A percentile compares a stretch with the other conserved stretches of the same genome.
Evolutionary conservation across 2,113 vertebrate species (phyloP).

Genomic region (Nothocercus julius): DNA sequence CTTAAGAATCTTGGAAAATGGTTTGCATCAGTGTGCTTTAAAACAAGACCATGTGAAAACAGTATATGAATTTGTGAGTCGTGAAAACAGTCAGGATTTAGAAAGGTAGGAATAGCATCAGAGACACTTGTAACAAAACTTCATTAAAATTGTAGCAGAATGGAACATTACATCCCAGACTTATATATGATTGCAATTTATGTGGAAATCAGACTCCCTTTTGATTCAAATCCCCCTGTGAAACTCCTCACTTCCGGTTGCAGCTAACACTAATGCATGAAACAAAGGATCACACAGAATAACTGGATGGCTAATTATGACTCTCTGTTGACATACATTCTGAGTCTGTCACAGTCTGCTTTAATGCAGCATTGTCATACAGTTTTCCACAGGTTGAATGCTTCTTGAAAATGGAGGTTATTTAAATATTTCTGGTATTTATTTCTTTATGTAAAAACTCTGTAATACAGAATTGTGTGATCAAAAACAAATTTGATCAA

Average conservation of each 20-base stretch:
- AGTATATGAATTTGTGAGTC: background rate
- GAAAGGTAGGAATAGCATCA: background rate
- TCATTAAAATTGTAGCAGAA: background rate
- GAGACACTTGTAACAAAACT: background rate
- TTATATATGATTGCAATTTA: background rate
- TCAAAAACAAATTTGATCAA: background rate
- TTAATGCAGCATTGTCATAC: background rate
- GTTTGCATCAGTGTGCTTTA: background rate
- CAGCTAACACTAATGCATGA: background rate
- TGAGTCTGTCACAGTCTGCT: background rate
- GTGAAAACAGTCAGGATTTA: background rate
- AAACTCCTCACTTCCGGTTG: background rate
- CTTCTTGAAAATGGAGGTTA: background rate
- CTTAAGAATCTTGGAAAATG: background rate
- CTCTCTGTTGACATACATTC: background rate
- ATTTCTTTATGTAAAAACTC: background rate
- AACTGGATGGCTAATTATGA: background rate
- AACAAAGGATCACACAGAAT: background rate
- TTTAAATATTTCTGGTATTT: background rate
- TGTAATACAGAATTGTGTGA: accelerated
- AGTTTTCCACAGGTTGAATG: background rate
- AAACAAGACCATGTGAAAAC: background rate
- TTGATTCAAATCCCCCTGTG: background rate
- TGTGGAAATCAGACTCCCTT: background rate
- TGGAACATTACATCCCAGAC: background rate